Evolutionary conservation across 2,888 invertebrate species (phyloP).

Genomic region (Diloba caeruleocephala): DNA sequence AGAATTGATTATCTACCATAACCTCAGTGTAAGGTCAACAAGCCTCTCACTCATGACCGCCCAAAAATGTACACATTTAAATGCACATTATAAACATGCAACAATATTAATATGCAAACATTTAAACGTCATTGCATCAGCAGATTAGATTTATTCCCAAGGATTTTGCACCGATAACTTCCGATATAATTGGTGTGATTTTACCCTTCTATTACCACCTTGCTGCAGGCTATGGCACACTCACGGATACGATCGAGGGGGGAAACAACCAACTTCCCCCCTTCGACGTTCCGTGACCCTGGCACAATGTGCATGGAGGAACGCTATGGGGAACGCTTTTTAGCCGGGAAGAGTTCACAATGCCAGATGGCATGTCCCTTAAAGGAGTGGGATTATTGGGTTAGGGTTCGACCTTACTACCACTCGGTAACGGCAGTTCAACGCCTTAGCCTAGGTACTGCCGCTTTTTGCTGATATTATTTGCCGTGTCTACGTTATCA

Average conservation of each 20-base stretch:
- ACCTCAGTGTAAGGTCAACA: constrained; percentile 15
- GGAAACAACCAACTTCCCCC: no score
- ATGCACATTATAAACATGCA: constrained; percentile 14
- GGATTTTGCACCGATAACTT: constrained; percentile 18
- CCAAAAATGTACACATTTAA: constrained; percentile 7
- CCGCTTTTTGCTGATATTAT: no score
- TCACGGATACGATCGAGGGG: constrained; percentile 5
- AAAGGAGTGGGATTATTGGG: no score
- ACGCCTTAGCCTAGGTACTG: no score
- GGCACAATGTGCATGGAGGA: no score
- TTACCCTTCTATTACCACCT: constrained; percentile 18
- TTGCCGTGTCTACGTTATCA: no score
- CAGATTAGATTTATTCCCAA: constrained; percentile 30
- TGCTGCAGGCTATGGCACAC: not conserved
- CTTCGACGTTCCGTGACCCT: no score
- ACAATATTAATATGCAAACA: constrained; percentile 8
- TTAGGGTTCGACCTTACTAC: no score
- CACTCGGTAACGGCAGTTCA: no score
- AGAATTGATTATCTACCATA: constrained; percentile 7
- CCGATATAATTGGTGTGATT: constrained; percentile 12
- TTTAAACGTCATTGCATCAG: constrained; percentile 1
- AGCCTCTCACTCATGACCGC: constrained; percentile 4
- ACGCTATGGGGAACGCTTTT: no score
- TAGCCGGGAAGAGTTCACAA: no score
- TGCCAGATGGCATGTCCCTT: no score